Conservation (phyloP, 2,888 invertebrate genomes). For the Eupithecia vulgata region DNA sequence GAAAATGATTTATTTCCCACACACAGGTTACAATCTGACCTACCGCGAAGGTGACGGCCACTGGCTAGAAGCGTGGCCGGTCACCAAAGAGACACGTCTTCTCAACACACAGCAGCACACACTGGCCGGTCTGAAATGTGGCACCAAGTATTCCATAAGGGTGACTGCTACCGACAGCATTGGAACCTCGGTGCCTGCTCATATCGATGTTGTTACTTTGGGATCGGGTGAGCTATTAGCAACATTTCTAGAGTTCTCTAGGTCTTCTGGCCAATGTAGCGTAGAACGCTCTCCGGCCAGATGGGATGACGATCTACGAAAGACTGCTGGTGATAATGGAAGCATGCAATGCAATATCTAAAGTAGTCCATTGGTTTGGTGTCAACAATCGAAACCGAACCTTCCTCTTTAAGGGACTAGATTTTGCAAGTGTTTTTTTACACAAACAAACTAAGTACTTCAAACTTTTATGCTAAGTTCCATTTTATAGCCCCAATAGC, state of each 20-base stretch:
- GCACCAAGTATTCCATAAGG: slow-evolving; percentile 91
- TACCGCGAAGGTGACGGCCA: slow-evolving; percentile 79
- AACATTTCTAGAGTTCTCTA: neutral
- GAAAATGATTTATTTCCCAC: neutral
- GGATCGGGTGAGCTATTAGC: neutral
- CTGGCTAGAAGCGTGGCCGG: slow-evolving; percentile 86
- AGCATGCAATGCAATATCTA: too few species aligned
- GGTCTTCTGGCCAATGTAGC: neutral
- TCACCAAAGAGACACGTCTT: slow-evolving; percentile 81
- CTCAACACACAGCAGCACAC: slow-evolving; percentile 85
- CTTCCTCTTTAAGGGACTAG: too few species aligned
- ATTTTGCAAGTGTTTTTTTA: too few species aligned
- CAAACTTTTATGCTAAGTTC: neutral
- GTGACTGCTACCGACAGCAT: slow-evolving; percentile 92
- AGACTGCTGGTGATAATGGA: neutral
- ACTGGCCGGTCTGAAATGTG: slow-evolving; percentile 90
- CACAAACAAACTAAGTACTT: too few species aligned
- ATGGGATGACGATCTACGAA: neutral
- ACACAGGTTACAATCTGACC: slow-evolving; percentile 77
- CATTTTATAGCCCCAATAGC: slow-evolving; percentile 82
- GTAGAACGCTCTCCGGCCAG: neutral
- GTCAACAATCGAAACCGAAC: too few species aligned
- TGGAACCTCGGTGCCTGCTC: slow-evolving; percentile 89
- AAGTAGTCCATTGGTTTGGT: too few species aligned
- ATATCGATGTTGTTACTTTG: slow-evolving; percentile 84